Conservation (phyloP, 2,113 vertebrate genomes). For the Numenius arquata region DNA sequence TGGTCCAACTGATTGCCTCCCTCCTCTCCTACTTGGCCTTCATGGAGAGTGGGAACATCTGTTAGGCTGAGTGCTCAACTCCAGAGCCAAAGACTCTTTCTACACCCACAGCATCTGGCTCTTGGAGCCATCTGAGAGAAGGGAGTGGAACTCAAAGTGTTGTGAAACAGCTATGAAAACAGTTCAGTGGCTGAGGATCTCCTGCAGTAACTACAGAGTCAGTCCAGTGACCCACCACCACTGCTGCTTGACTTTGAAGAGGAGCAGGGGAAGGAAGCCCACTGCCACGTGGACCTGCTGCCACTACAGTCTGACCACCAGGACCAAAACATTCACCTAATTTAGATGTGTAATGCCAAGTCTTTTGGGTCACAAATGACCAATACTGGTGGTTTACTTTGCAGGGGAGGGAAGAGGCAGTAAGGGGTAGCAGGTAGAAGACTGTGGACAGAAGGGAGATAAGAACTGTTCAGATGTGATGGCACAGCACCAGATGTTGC, state of each 20-base stretch:
- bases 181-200: neutral
- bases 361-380: neutral
- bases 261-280: neutral
- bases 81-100: neutral
- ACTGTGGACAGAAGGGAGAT: neutral
- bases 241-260: neutral
- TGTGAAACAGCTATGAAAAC: neutral
- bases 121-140: neutral
- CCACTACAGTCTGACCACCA: neutral
- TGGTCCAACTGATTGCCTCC: neutral
- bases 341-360: neutral
- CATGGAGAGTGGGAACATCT: neutral
- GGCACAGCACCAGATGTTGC: neutral
- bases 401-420: neutral
- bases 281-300: neutral
- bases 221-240: neutral
- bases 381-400: neutral
- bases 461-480: neutral
- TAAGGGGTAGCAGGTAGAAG: neutral
- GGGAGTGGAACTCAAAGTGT: neutral
- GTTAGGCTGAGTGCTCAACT: neutral
- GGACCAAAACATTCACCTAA: neutral
- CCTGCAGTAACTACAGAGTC: neutral
- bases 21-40: neutral
- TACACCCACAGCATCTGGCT: neutral